These are phyloP conservation scores for Trididemnum miniatum DNA, from an alignment of 23 tunicate genomes.

Conservation along the genomic window DNA sequence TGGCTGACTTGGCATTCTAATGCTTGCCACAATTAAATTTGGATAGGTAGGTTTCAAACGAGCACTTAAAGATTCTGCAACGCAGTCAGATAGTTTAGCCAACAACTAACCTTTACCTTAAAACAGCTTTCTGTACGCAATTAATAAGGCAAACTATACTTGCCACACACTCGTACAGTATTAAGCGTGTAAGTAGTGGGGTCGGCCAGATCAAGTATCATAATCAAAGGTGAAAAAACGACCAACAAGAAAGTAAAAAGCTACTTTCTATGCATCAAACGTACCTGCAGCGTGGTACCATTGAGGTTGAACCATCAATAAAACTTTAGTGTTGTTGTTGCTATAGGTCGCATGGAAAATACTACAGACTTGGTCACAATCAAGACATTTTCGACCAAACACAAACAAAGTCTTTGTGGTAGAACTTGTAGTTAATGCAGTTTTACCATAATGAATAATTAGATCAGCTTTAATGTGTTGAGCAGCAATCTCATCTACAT, in stretches of 20 bases:
- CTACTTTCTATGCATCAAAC: no score
- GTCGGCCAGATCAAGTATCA: no score
- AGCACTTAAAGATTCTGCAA: slow-evolving; percentile 19
- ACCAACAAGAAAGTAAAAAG: no score
- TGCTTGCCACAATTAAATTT: slow-evolving; percentile 44
- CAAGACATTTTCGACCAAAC: slow-evolving; percentile 45
- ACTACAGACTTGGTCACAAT: slow-evolving; percentile 7
- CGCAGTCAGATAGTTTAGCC: no score
- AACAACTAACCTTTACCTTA: no score
- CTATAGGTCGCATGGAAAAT: slow-evolving; percentile 35
- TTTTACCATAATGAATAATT: slow-evolving; percentile 88
- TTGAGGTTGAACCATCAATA: slow-evolving; percentile 25
- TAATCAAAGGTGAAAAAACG: not conserved
- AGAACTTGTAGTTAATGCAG: slow-evolving; percentile 56
- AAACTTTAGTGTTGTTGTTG: slow-evolving; percentile 15
- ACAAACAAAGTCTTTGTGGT: slow-evolving; percentile 63
- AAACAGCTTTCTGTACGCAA: no score
- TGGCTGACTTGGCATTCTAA: slow-evolving; percentile 14
- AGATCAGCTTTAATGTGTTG: slow-evolving; percentile 74
- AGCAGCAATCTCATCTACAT: slow-evolving; percentile 93
- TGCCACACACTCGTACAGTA: no score
- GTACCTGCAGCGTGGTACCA: slow-evolving; percentile 23
- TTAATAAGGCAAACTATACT: no score
- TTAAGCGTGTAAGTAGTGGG: no score
- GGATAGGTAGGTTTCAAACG: slow-evolving; percentile 22